Evolutionary conservation across 2,113 vertebrate genomes (phyloP).

Genomic region (Esox niger): DNA sequence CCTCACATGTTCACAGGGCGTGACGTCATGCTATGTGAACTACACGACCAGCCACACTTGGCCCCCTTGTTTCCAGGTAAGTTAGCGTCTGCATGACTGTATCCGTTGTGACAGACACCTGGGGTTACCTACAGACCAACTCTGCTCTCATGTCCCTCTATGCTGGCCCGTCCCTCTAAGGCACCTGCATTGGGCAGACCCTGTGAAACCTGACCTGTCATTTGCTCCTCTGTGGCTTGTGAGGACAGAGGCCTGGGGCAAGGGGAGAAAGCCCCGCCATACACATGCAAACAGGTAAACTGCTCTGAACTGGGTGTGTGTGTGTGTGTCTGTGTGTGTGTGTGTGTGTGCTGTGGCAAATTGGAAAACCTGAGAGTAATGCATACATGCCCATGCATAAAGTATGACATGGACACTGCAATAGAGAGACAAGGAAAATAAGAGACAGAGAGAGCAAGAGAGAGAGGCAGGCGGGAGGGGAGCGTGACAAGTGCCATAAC

Average conservation of each 20-base stretch:
- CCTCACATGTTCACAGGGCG: no score
- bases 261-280: not conserved
- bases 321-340: not conserved
- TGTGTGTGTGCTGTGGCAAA: no score
- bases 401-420: no score
- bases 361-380: not conserved
- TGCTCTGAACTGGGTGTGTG: not conserved
- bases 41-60: no score
- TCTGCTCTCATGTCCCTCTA: no score
- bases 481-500: constrained; percentile 74
- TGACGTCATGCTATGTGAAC: no score
- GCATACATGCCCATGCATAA: not conserved
- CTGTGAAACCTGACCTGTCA: not conserved
- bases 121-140: constrained; percentile 23
- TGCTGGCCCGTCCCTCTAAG: not conserved
- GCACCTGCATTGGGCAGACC: constrained; percentile 25
- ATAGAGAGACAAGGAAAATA: no score
- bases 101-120: constrained; percentile 21
- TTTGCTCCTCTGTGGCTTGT: not conserved
- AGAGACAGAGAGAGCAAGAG: no score
- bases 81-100: constrained; percentile 26
- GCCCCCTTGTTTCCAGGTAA: constrained; percentile 54
- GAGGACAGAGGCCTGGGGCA: not conserved
- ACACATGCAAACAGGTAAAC: not conserved
- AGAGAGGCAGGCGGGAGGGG: constrained; percentile 3